phyloP scores from a whole-genome alignment of 2,888 invertebrate species.

The Cerceris rybyensis region DNA sequence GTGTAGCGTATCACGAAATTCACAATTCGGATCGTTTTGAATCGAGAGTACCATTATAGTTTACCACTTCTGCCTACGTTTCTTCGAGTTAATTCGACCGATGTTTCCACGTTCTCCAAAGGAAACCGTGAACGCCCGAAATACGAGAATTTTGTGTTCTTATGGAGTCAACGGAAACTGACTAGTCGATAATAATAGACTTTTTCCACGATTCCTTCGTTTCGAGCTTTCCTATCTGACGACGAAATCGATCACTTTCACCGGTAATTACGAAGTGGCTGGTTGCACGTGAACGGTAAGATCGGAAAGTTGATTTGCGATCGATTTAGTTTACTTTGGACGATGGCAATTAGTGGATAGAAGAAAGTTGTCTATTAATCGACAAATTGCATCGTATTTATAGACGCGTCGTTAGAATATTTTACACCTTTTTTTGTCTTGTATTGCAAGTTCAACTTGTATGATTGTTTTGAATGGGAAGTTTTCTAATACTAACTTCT shows the following conservation, averaged over 20 bases:
- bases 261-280: slow-evolving; percentile 35
- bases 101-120: neutral
- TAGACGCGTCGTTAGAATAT: neutral
- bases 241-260: slow-evolving; percentile 49
- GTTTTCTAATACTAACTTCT: too few species aligned
- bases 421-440: neutral
- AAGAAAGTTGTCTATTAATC: slow-evolving; percentile 39
- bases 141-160: neutral
- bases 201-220: slow-evolving; percentile 20
- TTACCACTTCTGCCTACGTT: too few species aligned
- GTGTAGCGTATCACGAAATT: slow-evolving; percentile 52
- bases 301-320: slow-evolving; percentile 50
- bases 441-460: too few species aligned
- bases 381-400: slow-evolving; percentile 12
- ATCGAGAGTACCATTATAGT: too few species aligned
- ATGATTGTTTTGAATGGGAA: too few species aligned
- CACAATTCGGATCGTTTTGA: slow-evolving; percentile 14
- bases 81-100: too few species aligned
- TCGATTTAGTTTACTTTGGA: slow-evolving; percentile 33
- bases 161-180: too few species aligned
- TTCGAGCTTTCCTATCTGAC: slow-evolving; percentile 15
- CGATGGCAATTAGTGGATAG: slow-evolving; percentile 40
- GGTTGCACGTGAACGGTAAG: neutral
- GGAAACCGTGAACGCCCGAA: neutral
- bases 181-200: slow-evolving; percentile 9